These are phyloP conservation scores for Lochmaea crataegi DNA, from an alignment of 2,888 invertebrate species.

Conservation along the genomic window DNA sequence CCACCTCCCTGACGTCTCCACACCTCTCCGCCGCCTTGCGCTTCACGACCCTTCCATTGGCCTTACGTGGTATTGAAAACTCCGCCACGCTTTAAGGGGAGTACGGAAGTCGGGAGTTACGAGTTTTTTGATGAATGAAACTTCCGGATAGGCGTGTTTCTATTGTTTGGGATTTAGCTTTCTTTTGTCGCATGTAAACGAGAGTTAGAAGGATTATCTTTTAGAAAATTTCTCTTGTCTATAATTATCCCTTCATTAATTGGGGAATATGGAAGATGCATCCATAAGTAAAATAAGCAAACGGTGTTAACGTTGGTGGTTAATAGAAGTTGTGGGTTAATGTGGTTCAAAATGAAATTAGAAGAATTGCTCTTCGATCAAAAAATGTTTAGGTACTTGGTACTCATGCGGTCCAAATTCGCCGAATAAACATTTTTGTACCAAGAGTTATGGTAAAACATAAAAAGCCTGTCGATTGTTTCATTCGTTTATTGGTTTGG, in stretches of 20 bases:
- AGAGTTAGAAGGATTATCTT: neutral
- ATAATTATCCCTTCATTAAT: neutral
- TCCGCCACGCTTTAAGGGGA: conserved; percentile 32
- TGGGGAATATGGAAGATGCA: no score
- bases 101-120: conserved; percentile 32
- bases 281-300: no score
- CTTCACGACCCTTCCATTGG: conserved; percentile 39
- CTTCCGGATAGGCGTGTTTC: conserved; percentile 27
- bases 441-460: no score
- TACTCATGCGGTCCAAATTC: no score
- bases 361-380: no score
- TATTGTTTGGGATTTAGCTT: conserved; percentile 1
- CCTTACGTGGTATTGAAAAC: conserved; percentile 39
- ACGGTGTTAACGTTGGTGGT: no score
- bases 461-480: no score
- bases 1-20: conserved; percentile 42
- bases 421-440: no score
- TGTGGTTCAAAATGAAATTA: no score
- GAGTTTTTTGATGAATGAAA: conserved; percentile 36
- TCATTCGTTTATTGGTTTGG: no score
- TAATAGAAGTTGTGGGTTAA: no score
- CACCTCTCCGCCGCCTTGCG: conserved; percentile 37
- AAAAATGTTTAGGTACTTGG: no score
- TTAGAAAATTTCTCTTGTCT: neutral
- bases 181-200: neutral